Evolutionary conservation across 2,888 invertebrate genomes (phyloP), one percentile per base, ranked within the genome.

Genomic region (Phymatocera aterrima): DNA sequence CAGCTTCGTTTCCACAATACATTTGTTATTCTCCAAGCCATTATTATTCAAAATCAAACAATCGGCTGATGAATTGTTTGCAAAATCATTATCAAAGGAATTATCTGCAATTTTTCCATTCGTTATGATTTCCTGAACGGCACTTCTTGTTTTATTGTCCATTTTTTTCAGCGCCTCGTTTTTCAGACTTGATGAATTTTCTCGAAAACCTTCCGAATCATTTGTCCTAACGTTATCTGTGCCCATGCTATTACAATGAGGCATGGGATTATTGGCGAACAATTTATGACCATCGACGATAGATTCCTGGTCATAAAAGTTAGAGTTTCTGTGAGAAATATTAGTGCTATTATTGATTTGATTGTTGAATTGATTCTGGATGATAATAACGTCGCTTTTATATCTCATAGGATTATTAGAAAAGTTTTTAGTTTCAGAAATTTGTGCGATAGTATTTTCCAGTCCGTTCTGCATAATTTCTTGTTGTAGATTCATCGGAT

Each of bases 381-480:
- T 43, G 37, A 79, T 12, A 72, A 28, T n/a, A 74, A 10, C 18
- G 68, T 70, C 54, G 72, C 37, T 80, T 68, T 83, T 77, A 78
- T 82, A 84, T 8, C 79, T 79, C 34, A 83, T 80, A 0, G 79
- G 54, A 48, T 80, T 72, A 18, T 68, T 75, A 0, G 24, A 15
- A 18, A 77, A 75, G 24, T 74, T 77, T 40, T 82, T 82, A 1
- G 79, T 81, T 10, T 84, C 82, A 0, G 89, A 85, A 64, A 89
- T 86, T 34, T 86, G 85, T 4, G 85, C 87, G 46, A 89, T 88
- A 1, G 88, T 84, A 24, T 85, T 85, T 21, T 87, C 85, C 12
- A 89, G 80, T 6, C 85, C 85, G 24, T 88, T 84, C 34, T 86
- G 87, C 82, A 89, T 84, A 72, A 89, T 88, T 79, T 87, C 87